phyloP scores from a whole-genome alignment of 2,113 vertebrate genomes.

The Otis tarda region DNA sequence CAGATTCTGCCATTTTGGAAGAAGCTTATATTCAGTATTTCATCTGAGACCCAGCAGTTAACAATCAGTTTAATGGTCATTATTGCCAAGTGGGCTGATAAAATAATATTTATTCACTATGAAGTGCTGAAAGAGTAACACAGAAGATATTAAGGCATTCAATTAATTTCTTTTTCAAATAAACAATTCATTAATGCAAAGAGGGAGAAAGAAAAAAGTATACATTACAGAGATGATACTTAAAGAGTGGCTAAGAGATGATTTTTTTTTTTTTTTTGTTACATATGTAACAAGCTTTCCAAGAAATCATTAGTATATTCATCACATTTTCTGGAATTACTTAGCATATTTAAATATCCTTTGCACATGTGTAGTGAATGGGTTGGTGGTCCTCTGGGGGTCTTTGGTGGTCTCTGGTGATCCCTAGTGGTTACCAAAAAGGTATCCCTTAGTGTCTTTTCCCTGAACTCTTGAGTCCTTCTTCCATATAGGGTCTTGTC shows the following conservation, averaged over 20 bases:
- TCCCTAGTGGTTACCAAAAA: no score
- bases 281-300: no score
- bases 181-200: not conserved
- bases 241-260: not conserved
- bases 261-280: not conserved
- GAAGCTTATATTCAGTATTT: not conserved
- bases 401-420: no score
- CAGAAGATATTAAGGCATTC: not conserved
- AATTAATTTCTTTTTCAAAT: not conserved
- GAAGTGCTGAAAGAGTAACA: not conserved
- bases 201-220: not conserved
- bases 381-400: no score
- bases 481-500: no score
- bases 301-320: no score
- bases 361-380: no score
- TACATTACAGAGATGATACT: not conserved
- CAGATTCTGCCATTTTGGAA: slow-evolving; percentile 44
- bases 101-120: not conserved
- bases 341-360: no score
- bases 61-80: not conserved
- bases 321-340: no score
- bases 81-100: not conserved
- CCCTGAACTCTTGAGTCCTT: no score
- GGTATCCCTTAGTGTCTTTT: no score
- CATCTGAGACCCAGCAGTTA: not conserved